These are phyloP conservation scores for Lagorchestes hirsutus DNA, from an alignment of 2,797 vertebrate genomes.

Conservation along the genomic window DNA sequence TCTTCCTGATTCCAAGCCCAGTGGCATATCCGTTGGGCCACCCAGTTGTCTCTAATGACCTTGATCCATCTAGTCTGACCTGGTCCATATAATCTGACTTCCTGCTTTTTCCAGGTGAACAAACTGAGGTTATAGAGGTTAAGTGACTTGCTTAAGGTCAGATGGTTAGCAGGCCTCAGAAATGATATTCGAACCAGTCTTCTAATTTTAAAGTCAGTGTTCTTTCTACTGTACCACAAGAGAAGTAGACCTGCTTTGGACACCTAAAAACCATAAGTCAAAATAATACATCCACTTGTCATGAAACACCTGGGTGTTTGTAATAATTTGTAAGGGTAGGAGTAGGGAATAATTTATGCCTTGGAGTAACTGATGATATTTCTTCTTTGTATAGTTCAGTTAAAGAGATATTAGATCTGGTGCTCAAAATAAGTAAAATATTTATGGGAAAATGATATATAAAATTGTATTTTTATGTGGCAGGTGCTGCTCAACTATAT, in stretches of 20 bases:
- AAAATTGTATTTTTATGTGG: conserved; percentile 69
- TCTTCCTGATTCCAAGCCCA: neutral
- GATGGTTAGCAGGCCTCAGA: neutral
- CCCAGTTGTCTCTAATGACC: neutral
- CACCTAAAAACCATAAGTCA: conserved; percentile 23
- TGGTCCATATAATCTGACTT: neutral
- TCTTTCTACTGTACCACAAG: neutral
- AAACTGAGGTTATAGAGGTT: neutral
- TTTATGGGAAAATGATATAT: conserved; percentile 57
- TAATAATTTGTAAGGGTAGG: conserved; percentile 12
- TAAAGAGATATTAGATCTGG: conserved; percentile 30
- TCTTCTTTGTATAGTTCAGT: neutral
- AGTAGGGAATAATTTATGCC: neutral
- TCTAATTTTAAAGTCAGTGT: neutral
- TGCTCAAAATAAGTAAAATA: conserved; percentile 50
- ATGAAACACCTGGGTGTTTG: conserved; percentile 31
- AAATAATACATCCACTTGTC: conserved; percentile 31
- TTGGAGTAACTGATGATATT: conserved; percentile 43
- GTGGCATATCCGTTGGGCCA: neutral
- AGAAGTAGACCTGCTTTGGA: conserved; percentile 46
- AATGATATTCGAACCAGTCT: neutral
- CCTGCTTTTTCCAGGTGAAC: neutral
- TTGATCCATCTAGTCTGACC: neutral
- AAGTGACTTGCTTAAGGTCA: neutral
- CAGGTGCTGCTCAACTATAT: conserved; percentile 85